Evolutionary conservation across 2,797 vertebrate genomes (phyloP).

Genomic region (Smutsia temminckii): DNA sequence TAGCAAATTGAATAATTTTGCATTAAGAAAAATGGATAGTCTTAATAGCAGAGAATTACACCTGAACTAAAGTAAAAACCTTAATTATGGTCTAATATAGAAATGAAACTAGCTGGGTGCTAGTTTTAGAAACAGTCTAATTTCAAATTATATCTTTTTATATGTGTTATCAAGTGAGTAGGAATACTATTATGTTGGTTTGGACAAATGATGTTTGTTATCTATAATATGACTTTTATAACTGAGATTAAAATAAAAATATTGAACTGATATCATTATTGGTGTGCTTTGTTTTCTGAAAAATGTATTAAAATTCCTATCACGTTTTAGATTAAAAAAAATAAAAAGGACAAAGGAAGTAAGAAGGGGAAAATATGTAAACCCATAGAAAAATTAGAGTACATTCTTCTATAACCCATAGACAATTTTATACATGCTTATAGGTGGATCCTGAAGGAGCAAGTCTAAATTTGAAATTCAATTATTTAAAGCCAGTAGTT

Average conservation of each 20-base stretch:
- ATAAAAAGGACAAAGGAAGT: background rate
- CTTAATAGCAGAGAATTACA: background rate
- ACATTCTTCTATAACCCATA: background rate
- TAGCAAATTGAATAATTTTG: background rate
- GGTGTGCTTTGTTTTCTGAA: background rate
- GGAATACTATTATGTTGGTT: background rate
- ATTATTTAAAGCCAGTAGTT: background rate
- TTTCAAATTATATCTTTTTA: background rate
- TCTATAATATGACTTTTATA: background rate
- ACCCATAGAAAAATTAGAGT: background rate
- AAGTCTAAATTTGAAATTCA: constrained; percentile 20
- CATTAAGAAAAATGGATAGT: background rate
- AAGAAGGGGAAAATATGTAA: background rate
- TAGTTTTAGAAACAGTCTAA: background rate
- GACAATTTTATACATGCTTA: background rate
- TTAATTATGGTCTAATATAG: background rate
- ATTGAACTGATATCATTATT: background rate
- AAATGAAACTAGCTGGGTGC: background rate
- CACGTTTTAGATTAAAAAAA: background rate
- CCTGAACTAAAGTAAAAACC: background rate
- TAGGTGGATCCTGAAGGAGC: background rate
- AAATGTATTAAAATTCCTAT: background rate
- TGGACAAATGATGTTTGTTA: background rate
- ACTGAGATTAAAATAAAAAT: constrained; percentile 33
- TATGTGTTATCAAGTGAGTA: background rate